Percentiles rank a stretch among this genome's conserved stretches.
Evolutionary conservation across 2,113 vertebrate species (phyloP).

Genomic region (Chaetura pelagica): DNA sequence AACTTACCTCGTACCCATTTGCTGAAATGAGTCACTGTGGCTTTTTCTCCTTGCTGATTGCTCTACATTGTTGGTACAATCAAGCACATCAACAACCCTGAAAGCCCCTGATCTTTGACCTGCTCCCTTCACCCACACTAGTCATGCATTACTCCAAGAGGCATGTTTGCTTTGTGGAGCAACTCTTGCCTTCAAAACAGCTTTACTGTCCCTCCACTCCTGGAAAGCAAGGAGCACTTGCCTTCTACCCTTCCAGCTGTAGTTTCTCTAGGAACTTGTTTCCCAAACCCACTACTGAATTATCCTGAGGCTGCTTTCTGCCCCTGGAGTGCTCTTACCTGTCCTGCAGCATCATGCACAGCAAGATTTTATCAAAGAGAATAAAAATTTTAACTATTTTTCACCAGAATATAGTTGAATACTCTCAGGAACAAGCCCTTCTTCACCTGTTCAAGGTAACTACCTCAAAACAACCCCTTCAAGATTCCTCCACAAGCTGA

Average conservation of each 20-base stretch:
- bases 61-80: not conserved
- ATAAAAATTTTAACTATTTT: not conserved
- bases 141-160: rapidly evolving
- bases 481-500: too few species aligned
- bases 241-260: not conserved
- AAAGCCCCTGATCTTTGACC: too few species aligned
- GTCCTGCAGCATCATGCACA: too few species aligned
- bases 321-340: rapidly evolving
- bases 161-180: rapidly evolving
- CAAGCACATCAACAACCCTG: rapidly evolving
- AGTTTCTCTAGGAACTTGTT: not conserved
- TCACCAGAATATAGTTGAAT: not conserved
- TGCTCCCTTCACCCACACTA: not conserved
- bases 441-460: not conserved
- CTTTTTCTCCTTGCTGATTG: not conserved
- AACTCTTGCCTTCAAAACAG: rapidly evolving
- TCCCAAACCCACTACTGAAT: too few species aligned
- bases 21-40: not conserved
- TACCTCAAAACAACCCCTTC: not conserved
- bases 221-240: rapidly evolving
- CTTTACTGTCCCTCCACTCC: too few species aligned
- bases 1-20: not conserved
- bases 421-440: not conserved
- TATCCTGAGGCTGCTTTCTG: not conserved
- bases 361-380: not conserved